phyloP scores from a whole-genome alignment of 2,888 invertebrate species.

The Cecidostiba fungosa region DNA sequence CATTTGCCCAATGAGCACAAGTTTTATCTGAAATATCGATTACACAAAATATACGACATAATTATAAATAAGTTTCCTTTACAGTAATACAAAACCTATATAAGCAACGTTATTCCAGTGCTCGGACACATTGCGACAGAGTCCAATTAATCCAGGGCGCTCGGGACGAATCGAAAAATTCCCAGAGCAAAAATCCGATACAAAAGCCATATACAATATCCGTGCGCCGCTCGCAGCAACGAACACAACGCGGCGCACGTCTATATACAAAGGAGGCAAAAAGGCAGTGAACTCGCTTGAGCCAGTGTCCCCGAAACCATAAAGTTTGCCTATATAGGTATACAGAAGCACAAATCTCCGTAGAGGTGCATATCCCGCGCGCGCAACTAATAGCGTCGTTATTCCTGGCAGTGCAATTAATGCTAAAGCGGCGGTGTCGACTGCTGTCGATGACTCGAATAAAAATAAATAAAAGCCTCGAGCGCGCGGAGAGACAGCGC shows the following conservation, averaged over 20 bases:
- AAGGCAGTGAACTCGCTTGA: no score
- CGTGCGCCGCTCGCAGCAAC: no score
- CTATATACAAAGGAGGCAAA: not conserved
- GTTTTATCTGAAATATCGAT: no score
- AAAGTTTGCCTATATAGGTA: not conserved
- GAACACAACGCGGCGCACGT: no score
- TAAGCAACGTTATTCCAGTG: no score
- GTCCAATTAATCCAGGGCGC: not conserved
- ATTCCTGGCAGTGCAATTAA: slow-evolving; percentile 16
- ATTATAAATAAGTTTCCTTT: no score
- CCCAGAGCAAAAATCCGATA: not conserved
- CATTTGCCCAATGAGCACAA: no score
- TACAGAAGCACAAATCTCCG: not conserved
- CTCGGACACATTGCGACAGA: not conserved
- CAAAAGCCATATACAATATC: no score
- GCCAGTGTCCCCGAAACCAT: not conserved
- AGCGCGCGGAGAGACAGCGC: not conserved
- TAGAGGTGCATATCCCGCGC: not conserved
- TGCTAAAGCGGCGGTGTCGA: not conserved
- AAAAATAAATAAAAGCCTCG: not conserved
- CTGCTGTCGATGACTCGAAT: slow-evolving; percentile 30
- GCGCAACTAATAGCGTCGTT: slow-evolving; percentile 16
- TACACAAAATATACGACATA: no score
- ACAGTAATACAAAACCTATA: no score
- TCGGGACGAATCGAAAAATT: not conserved